Base-by-base conservation (phyloP, 35 echinoderm and acorn worm genomes). In the Patiria miniata region DNA sequence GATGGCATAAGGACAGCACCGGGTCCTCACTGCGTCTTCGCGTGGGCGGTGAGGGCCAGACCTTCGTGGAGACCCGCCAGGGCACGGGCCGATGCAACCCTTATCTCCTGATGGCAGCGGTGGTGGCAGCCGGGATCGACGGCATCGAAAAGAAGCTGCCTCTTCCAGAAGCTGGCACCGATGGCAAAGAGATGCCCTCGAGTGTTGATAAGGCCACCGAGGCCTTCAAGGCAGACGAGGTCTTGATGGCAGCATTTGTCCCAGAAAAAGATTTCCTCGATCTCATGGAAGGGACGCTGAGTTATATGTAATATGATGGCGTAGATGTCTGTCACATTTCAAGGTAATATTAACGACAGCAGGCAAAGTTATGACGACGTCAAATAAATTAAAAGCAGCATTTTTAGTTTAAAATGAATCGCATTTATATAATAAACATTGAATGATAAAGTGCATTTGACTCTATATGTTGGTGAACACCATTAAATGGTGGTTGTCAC, bases 111-210 rank as follows among this genome's bases (percentile, higher is more conserved):
- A 32, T 97, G 40, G 95, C 91, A 21, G 95, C 91, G 5, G 87
- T 84, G 15, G 57, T 97, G 9, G 95, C 95, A 19, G 95, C 95
- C 10, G 95, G 95, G 0, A 88, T 97, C 18, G 95, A 97, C 38
- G 93, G 93, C 39, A 94, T 94, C 22, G 32, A 88, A 36, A 58
- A 78, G 39, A 23, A 91, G 55, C 61, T 90, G 5, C 59, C 57
- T 5, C 68, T 91, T 26, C 69, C 89, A 16, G 61, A 42, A 0
- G 78, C 57, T 40, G 79, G 86, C 51, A 77, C 84, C 17, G 89
- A 91, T 28, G 83, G 77, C 28, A 83, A 86, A 40, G 69, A 65
- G 34, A 39, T 93, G 37, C 94, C 94, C 37, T 65, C 90, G 10
- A 93, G 39, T 17, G 59, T 97, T 65, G 40, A 60, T 82, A 88